These are phyloP conservation scores for Lepus oiostolus DNA, from an alignment of 2,797 vertebrate genomes.

Conservation along the genomic window DNA sequence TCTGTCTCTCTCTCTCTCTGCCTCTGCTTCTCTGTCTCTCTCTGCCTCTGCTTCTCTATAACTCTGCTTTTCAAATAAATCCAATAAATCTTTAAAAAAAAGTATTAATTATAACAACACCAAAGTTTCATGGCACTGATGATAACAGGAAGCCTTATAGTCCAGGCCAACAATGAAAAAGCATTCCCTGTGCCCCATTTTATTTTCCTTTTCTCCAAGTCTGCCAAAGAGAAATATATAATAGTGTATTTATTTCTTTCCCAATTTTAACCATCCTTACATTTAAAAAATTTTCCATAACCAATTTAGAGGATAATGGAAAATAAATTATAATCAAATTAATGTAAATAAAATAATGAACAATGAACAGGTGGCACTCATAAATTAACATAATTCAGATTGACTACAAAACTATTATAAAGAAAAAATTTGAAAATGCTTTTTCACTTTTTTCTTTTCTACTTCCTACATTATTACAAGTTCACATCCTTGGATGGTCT, in stretches of 20 bases:
- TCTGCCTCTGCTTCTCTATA: no score
- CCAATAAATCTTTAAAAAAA: no score
- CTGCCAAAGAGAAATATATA: constrained; percentile 13
- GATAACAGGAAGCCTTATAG: background rate
- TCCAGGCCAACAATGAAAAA: background rate
- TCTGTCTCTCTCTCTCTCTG: no score
- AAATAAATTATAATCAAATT: constrained; percentile 5
- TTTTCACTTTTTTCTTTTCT: background rate
- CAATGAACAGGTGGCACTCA: background rate
- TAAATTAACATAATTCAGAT: constrained; percentile 28
- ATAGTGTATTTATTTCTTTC: background rate
- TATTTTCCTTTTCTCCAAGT: background rate
- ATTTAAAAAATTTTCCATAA: background rate
- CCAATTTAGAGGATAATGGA: constrained; percentile 3
- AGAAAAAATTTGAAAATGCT: constrained; percentile 36
- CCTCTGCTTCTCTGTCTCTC: no score
- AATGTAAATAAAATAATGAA: background rate
- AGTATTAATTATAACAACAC: background rate
- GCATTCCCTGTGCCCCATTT: background rate
- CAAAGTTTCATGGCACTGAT: background rate
- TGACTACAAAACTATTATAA: constrained; percentile 25
- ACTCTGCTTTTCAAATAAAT: no score
- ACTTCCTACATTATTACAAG: constrained; percentile 42
- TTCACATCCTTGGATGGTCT: background rate
- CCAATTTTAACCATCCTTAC: constrained; percentile 34